Conservation (phyloP, 2,888 invertebrate genomes). For the Phoronis australis region DNA sequence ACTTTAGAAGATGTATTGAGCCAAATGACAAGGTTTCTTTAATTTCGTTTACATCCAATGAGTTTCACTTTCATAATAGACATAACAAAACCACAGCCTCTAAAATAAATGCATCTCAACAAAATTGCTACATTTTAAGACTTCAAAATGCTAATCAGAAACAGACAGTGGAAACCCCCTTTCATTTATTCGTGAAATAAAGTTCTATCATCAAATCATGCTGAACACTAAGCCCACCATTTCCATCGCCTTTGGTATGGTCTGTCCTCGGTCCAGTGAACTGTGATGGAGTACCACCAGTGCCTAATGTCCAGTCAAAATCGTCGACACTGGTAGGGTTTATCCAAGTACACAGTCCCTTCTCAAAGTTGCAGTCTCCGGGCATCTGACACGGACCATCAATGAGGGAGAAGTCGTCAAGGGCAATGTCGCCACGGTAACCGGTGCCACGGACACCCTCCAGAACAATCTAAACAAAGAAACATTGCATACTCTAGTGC, state of each 20-base stretch:
- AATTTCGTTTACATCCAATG: too few relatives aligned
- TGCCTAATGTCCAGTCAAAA: conserved; percentile 45
- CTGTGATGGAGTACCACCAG: conserved; percentile 21
- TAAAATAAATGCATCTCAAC: too few relatives aligned
- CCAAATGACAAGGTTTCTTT: too few relatives aligned
- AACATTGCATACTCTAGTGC: too few relatives aligned
- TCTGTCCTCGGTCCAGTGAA: conserved; percentile 29
- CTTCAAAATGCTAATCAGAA: too few relatives aligned
- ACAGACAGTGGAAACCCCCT: too few relatives aligned
- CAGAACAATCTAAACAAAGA: conserved; percentile 12
- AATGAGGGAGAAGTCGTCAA: conserved; percentile 14
- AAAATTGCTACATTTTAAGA: too few relatives aligned
- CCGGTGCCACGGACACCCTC: conserved; percentile 13
- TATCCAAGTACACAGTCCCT: conserved; percentile 43
- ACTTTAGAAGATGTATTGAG: too few relatives aligned
- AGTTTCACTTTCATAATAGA: too few relatives aligned
- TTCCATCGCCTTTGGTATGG: conserved; percentile 22
- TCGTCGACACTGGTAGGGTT: conserved; percentile 30
- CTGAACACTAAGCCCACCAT: conserved; percentile 19
- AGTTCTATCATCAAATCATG: too few relatives aligned
- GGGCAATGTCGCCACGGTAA: conserved; percentile 11
- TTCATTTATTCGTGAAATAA: too few relatives aligned
- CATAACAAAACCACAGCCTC: too few relatives aligned
- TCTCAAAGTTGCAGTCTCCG: conserved; percentile 49
- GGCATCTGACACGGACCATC: conserved; percentile 8